Base-by-base conservation (phyloP, 1,140 invertebrate species). In the Brachystomella parvula region DNA sequence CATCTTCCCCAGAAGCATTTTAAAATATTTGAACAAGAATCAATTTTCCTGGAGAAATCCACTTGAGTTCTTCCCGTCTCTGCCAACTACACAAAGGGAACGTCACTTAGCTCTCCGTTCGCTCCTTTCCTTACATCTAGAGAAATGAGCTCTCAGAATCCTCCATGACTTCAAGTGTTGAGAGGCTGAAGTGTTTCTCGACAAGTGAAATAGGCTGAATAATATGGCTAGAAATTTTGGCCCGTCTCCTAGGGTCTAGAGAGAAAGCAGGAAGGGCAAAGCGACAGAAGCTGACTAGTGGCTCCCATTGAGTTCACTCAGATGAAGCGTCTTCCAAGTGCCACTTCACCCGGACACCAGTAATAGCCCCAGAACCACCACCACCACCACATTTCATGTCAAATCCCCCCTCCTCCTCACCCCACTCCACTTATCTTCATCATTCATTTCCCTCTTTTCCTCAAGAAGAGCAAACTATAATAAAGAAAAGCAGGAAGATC, bases 351-450 rank as follows among this genome's bases (percentile, higher is more conserved):
- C 49, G 49, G 49, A 53, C 49, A 53, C 49, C 15, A 19, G 24
- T 53, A 53, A 53, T 53, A 24, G 49, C 21, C 49, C 49, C 49
- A 39, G n/a, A n/a, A n/a, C n/a, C n/a, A n/a, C n/a, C n/a, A n/a
- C n/a, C n/a, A 39, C 35, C 35, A 53, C 49, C 49, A 53, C 49
- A 53, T 53, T 53, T 53, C 49, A 53, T 53, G 49, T 53, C 49
- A 53, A 15, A 19, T 26, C 49, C 49, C 24, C 39, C 39, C 9
- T 17, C 49, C 24, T 24, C 6, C 49, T 24, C 49, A 53, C 49
- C n/a, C n/a, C n/a, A n/a, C n/a, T n/a, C n/a, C n/a, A n/a, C n/a
- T n/a, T n/a, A n/a, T n/a, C n/a, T n/a, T n/a, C n/a, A n/a, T n/a
- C n/a, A n/a, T n/a, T n/a, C n/a, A n/a, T n/a, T n/a, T n/a, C n/a